Conservation (phyloP, 2,113 vertebrate species). For the Gallinago paraguaiae region DNA sequence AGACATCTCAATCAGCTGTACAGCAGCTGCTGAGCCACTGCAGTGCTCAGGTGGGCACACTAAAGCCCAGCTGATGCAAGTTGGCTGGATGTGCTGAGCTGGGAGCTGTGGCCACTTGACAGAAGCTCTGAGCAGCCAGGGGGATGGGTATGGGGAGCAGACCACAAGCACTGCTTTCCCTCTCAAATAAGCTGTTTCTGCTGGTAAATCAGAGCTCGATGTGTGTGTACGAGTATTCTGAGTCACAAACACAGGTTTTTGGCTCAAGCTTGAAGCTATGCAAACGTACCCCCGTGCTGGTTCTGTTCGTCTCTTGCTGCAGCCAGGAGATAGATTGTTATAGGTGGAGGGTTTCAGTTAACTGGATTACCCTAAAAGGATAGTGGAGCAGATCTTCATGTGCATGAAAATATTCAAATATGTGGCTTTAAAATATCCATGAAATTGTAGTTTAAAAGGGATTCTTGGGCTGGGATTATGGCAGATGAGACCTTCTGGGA, state of each 20-base stretch:
- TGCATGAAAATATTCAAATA: neutral
- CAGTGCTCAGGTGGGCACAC: neutral
- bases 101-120: neutral
- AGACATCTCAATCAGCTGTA: neutral
- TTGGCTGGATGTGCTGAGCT: neutral
- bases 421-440: neutral
- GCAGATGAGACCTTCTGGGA: neutral
- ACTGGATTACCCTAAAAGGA: neutral
- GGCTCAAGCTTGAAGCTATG: neutral
- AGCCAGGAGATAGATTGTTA: neutral
- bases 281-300: accelerated
- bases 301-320: neutral
- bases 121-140: neutral
- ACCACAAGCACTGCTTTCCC: neutral
- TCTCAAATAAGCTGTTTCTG: neutral
- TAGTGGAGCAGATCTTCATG: neutral
- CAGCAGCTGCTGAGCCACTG: neutral
- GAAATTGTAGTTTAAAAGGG: neutral
- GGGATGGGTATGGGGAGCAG: neutral
- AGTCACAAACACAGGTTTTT: neutral
- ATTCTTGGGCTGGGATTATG: neutral
- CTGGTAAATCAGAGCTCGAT: accelerated
- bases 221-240: neutral
- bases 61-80: neutral
- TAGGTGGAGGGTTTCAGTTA: neutral